These are phyloP conservation scores for Lordiphosa collinella DNA, from an alignment of 1,140 invertebrate genomes.

Conservation along the genomic window DNA sequence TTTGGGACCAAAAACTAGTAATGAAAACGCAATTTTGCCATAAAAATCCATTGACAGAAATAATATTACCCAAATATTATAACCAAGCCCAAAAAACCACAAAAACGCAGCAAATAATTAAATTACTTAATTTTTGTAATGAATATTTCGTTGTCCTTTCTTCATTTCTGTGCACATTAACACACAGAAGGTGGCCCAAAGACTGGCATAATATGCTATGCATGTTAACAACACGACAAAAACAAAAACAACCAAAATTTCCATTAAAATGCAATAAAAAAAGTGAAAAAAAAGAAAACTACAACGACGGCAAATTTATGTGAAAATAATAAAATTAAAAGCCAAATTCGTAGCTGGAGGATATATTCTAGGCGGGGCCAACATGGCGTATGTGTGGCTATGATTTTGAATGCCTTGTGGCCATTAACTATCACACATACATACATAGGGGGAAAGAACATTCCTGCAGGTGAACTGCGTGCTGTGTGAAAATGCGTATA, in stretches of 20 bases:
- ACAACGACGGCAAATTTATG: constrained; percentile 48
- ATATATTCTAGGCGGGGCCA: constrained; percentile 30
- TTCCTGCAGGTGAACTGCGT: constrained; percentile 35
- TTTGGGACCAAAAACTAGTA: constrained; percentile 39
- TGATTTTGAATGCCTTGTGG: constrained; percentile 62
- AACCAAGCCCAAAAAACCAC: constrained; percentile 39
- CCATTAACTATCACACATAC: constrained; percentile 45
- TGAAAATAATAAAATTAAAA: constrained; percentile 73
- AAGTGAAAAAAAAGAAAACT: constrained; percentile 13
- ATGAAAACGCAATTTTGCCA: constrained; percentile 73
- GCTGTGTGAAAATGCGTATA: constrained; percentile 23
- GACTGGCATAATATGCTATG: constrained; percentile 26
- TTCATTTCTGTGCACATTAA: constrained; percentile 45
- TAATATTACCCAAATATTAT: too few relatives aligned
- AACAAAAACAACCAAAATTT: constrained; percentile 62
- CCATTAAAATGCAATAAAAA: constrained; percentile 75
- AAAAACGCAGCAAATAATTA: constrained; percentile 48
- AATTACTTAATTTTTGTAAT: constrained; percentile 53
- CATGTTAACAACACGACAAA: constrained; percentile 19
- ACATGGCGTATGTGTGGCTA: constrained; percentile 55
- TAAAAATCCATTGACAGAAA: constrained; percentile 60
- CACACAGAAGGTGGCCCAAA: constrained; percentile 40
- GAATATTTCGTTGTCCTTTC: constrained; percentile 19
- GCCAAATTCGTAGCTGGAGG: constrained; percentile 18
- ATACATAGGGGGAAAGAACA: neutral